These are phyloP conservation scores for Goniozus legneri DNA, from an alignment of 1,140 invertebrate species.

Conservation along the genomic window DNA sequence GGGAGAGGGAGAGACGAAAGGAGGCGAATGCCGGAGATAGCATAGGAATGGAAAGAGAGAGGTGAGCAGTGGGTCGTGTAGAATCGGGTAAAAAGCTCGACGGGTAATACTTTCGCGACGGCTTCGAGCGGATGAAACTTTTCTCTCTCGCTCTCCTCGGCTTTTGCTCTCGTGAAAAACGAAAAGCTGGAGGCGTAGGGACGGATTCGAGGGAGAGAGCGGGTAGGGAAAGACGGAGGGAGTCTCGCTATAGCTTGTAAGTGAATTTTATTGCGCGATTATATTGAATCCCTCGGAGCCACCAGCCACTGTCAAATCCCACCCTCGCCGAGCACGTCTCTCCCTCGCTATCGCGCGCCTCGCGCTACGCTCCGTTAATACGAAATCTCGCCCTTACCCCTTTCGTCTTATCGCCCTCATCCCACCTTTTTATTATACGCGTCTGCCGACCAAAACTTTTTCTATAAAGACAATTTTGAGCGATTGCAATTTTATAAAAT, in stretches of 20 bases:
- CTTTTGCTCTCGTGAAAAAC: neutral
- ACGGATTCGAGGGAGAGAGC: neutral
- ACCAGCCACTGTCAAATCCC: conserved; percentile 26
- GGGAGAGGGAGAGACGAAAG: neutral
- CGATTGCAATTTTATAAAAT: no score
- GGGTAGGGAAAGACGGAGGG: neutral
- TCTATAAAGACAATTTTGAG: no score
- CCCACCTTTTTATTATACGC: no score
- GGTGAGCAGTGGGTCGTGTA: neutral
- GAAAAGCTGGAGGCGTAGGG: neutral
- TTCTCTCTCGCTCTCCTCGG: neutral
- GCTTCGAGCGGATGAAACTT: neutral
- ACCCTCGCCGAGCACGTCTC: conserved; percentile 8
- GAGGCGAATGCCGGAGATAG: conserved; percentile 1
- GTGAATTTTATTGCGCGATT: conserved; percentile 52
- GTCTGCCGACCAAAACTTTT: no score
- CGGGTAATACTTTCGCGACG: conserved; percentile 1
- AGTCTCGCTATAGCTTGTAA: conserved; percentile 32
- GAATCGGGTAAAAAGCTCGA: conserved; percentile 3
- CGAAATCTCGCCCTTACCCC: no score
- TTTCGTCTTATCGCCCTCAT: no score
- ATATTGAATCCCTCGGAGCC: conserved; percentile 46
- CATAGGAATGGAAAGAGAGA: conserved; percentile 11
- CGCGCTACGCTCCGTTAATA: neutral
- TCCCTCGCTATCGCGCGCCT: conserved; percentile 2